These are phyloP conservation scores for Trididemnum clinides DNA, from an alignment of 23 tunicate species.

Conservation along the genomic window DNA sequence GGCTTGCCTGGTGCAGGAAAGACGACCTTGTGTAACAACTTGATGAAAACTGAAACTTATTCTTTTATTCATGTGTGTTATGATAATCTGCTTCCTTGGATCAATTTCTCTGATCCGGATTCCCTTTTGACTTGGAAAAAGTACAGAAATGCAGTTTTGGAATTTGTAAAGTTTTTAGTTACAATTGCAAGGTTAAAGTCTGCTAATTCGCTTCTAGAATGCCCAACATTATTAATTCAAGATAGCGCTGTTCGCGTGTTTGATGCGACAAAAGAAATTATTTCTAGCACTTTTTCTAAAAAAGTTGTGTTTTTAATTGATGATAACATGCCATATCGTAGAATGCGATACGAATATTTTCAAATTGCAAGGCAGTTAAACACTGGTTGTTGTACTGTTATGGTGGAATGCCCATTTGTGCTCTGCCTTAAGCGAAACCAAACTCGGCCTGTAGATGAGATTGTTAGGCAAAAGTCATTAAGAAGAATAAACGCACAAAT, in stretches of 20 bases:
- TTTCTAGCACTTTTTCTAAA: background rate
- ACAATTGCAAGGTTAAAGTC: background rate
- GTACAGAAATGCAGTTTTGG: constrained; percentile 5
- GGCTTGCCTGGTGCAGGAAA: constrained; percentile 83
- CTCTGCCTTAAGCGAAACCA: constrained; percentile 32
- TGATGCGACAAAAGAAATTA: background rate
- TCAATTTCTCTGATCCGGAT: constrained; percentile 8
- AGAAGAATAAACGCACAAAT: constrained; percentile 40
- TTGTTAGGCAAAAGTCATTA: constrained; percentile 35
- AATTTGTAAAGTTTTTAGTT: background rate
- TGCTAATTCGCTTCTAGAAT: background rate
- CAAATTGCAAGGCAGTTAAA: constrained; percentile 13
- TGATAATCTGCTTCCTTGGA: constrained; percentile 49
- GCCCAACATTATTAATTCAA: background rate
- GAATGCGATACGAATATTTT: constrained; percentile 72
- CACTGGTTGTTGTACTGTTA: constrained; percentile 35
- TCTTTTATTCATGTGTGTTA: constrained; percentile 59
- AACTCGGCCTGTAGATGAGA: constrained; percentile 6
- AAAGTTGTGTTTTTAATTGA: constrained; percentile 46
- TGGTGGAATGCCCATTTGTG: constrained; percentile 32
- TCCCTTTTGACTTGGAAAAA: background rate
- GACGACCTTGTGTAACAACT: constrained; percentile 27
- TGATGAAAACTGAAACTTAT: background rate
- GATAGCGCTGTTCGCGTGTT: background rate
- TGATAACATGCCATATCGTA: constrained; percentile 76